Percentiles rank a stretch among this genome's conserved stretches.
Conservation (phyloP, 2,888 invertebrate species). For the Dysmachus trigonus region DNA sequence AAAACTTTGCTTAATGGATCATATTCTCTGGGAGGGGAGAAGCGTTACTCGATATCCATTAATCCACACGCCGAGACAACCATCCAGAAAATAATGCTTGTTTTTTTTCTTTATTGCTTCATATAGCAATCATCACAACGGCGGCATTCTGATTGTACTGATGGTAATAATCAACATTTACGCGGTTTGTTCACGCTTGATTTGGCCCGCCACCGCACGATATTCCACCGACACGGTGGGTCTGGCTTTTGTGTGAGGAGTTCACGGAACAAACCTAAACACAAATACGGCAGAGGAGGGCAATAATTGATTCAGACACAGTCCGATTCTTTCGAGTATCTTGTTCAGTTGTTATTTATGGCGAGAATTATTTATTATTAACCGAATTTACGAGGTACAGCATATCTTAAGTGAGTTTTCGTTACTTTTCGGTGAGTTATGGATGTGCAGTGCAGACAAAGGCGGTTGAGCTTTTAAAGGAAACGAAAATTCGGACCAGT, state of each 20-base stretch:
- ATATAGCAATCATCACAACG: slow-evolving; percentile 14
- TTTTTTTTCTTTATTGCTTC: slow-evolving; percentile 13
- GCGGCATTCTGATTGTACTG: slow-evolving; percentile 20
- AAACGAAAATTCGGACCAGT: neutral
- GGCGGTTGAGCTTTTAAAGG: neutral
- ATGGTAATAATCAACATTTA: slow-evolving; percentile 46
- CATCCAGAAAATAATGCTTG: slow-evolving; percentile 36
- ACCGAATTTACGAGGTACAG: slow-evolving; percentile 44
- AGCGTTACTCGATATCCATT: slow-evolving; percentile 15
- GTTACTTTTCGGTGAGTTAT: slow-evolving; percentile 28
- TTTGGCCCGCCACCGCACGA: slow-evolving; percentile 47
- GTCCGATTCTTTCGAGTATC: neutral
- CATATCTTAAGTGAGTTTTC: slow-evolving; percentile 40
- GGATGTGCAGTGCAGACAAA: neutral
- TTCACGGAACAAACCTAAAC: neutral
- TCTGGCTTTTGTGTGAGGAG: neutral
- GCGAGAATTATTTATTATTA: slow-evolving; percentile 48
- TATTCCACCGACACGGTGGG: neutral
- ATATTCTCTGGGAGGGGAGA: neutral
- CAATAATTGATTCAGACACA: slow-evolving; percentile 13
- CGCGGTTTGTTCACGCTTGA: slow-evolving; percentile 46
- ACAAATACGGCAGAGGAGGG: neutral
- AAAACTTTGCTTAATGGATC: neutral
- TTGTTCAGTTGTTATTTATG: slow-evolving; percentile 48
- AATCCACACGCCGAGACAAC: slow-evolving; percentile 18